Evolutionary conservation across 2,113 vertebrate genomes (phyloP), one percentile per base, ranked within the genome.

Genomic region (Dipodomys stephensi): DNA sequence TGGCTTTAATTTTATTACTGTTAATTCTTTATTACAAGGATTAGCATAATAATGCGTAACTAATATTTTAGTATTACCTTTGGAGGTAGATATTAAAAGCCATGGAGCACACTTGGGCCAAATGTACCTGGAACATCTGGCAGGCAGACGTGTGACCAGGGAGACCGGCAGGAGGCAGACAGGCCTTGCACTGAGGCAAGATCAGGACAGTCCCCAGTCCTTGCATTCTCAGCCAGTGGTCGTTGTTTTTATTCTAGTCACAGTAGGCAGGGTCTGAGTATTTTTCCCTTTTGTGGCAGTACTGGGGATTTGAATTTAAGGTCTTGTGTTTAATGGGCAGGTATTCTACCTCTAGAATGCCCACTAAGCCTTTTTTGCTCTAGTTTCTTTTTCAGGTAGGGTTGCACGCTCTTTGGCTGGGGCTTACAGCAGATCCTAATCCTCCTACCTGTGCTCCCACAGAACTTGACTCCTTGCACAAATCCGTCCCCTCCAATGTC

Each of bases 1-100:
- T 88, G 39, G 80, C 32, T 92, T 44, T 74, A 83, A 87, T 89
- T 93, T n/a, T 79, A 16, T 53, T 84, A 60, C 76, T 94, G 13
- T 13, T 16, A 64, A 57, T 25, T 80, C 67, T 90, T 86, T 82
- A 85, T 64, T 64, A 76, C 84, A 95, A 60, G 88, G 67, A 71
- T 22, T 22, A 32, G 35, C 73, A 7, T 72, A 91, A 64, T 5
- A 49, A n/a, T 86, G 53, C 32, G 9, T 69, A n/a, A 67, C 32
- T 39, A 2, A 57, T 18, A 57, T 57, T 57, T 57, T 18, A 57
- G 53, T 57, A 57, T 57, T 57, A 57, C 15, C 15, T 57, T 57
- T 57, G 62, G 19, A 25, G 79, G 28, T 74, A 8, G 64, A 32
- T 74, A 28, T 74, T 86, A 65, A 89, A 86, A 73, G 53, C 44